Base-by-base conservation (phyloP, 2,113 vertebrate genomes). In the Carassius auratus region DNA sequence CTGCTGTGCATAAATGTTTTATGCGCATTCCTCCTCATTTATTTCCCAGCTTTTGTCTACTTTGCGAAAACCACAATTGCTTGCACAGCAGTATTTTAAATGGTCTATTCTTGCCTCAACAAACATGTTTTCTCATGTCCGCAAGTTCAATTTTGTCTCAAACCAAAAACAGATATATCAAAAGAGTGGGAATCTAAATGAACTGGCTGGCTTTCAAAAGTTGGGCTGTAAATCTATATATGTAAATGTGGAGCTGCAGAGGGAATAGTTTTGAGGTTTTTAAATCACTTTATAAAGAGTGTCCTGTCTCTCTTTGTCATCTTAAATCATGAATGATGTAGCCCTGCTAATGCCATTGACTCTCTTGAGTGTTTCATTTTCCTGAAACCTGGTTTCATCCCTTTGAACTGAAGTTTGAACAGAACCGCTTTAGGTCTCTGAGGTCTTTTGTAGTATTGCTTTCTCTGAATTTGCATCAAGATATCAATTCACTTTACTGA, bases 51-150 rank as follows among this genome's bases (percentile, higher is more conserved):
- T 80, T 75, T 76, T 77, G 78, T 76, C 62, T 57, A 77, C 84
- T 84, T 85, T 85, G 69, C 59, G 50, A 73, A 71, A 76, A 68
- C 68, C 5, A 8, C 61, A 48, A 74, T 85, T 64, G 74, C 73
- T 85, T 75, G 73, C 55, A 86, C 89, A 88, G 89, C 87, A 57
- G 33, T 86, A 68, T 88, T 77, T 50, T 66, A 89, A 85, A 89
- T 85, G 86, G 81, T 42, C 84, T 87, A 87, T 89, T 89, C 76
- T 89, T 85, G 83, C 74, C 83, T 78, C 45, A 83, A 89, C 85
- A 87, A 89, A 89, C 78, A 73, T 78, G 78, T 85, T 85, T 84
- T 84, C 85, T 74, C 83, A 59, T 74, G 83, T 83, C 83, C 57
- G 78, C 78, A 78, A 73, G 45, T 85, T 71, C 83, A 87, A 85